Percentiles rank a stretch among this genome's conserved stretches.
Evolutionary conservation across 2,797 vertebrate genomes (phyloP).

Genomic region (Falco peregrinus): DNA sequence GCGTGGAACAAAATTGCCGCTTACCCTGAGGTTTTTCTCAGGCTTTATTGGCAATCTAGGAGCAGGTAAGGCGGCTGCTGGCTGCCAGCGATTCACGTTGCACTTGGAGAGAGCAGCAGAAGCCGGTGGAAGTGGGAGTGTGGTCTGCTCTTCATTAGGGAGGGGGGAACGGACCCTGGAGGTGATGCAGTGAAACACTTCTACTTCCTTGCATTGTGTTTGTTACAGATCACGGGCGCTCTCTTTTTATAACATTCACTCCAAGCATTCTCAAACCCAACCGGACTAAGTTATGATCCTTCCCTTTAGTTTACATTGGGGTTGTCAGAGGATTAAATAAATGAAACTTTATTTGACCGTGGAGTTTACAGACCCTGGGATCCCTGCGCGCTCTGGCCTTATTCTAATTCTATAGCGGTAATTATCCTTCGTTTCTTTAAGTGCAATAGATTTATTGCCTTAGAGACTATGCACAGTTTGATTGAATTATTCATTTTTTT

Average conservation of each 20-base stretch:
- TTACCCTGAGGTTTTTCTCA: constrained; percentile 59
- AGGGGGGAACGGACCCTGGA: constrained; percentile 67
- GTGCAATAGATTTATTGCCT: constrained; percentile 82
- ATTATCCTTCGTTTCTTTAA: constrained; percentile 82
- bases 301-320: constrained; percentile 67
- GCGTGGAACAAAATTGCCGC: constrained; percentile 62
- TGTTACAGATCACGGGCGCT: constrained; percentile 28
- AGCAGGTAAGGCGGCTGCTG: constrained; percentile 74
- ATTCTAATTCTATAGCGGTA: constrained; percentile 79
- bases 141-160: constrained; percentile 50
- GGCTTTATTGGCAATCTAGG: constrained; percentile 51
- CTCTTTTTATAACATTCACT: constrained; percentile 56
- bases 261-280: constrained; percentile 45
- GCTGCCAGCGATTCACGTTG: constrained; percentile 44
- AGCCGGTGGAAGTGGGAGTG: constrained; percentile 53
- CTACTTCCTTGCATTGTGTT: constrained; percentile 54
- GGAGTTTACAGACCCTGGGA: constrained; percentile 72
- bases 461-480: constrained; percentile 84
- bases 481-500: constrained; percentile 87
- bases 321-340: constrained; percentile 75
- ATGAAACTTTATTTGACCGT: constrained; percentile 77
- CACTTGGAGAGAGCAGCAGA: constrained; percentile 51
- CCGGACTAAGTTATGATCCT: constrained; percentile 66
- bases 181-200: constrained; percentile 66
- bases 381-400: constrained; percentile 73